Evolutionary conservation across 2,888 invertebrate genomes (phyloP).

Genomic region (Agrochola macilenta): DNA sequence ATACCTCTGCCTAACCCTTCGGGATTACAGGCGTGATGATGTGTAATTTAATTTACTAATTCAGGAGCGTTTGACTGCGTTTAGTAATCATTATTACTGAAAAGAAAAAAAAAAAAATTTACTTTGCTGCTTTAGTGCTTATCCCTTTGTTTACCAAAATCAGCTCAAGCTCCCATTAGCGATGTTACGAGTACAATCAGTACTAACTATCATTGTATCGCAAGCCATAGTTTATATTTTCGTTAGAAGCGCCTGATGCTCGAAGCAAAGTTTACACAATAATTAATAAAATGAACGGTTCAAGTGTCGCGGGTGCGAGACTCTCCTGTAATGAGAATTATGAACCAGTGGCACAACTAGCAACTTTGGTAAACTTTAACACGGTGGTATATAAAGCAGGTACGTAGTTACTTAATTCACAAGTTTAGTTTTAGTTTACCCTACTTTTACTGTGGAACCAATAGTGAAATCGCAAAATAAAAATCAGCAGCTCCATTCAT

Average conservation of each 20-base stretch:
- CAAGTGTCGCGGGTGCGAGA: conserved; percentile 13
- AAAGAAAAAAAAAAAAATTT: neutral
- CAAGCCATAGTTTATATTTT: neutral
- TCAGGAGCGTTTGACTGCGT: neutral
- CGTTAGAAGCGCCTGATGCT: neutral
- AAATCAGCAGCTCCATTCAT: neutral
- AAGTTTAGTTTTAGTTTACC: neutral
- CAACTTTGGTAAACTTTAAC: conserved; percentile 22
- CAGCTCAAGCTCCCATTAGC: neutral
- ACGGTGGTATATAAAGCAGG: neutral
- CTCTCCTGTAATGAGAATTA: conserved; percentile 2
- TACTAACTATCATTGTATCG: neutral
- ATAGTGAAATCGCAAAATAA: too few relatives aligned
- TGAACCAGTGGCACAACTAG: neutral
- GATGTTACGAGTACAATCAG: neutral
- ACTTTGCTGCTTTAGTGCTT: neutral
- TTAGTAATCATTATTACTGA: neutral
- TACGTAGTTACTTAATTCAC: neutral
- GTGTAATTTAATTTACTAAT: neutral
- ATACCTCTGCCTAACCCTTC: too few relatives aligned
- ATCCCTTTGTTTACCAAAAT: neutral
- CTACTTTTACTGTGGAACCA: neutral
- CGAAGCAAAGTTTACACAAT: conserved; percentile 14
- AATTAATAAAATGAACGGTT: conserved; percentile 18
- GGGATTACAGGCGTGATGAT: too few relatives aligned